These are phyloP conservation scores for Takifugu rubripes DNA, from an alignment of 2,797 vertebrate species.

Conservation along the genomic window DNA sequence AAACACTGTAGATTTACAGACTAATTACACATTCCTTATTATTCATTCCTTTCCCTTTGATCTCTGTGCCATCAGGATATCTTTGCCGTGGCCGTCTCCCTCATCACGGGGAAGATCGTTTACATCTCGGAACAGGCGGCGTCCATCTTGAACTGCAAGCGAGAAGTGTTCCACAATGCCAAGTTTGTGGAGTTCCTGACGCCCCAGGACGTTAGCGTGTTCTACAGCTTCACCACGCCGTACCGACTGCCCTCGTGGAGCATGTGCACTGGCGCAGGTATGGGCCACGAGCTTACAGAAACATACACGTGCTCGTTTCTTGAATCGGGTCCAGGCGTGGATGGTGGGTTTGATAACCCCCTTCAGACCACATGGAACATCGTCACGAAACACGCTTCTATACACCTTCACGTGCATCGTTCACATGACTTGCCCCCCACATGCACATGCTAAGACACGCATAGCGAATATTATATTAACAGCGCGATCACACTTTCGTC, in stretches of 20 bases:
- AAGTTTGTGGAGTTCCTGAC: conserved; percentile 95
- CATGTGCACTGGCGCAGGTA: conserved; percentile 86
- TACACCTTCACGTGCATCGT: conserved; percentile 10
- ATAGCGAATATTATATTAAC: conserved; percentile 45
- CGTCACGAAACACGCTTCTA: conserved; percentile 10
- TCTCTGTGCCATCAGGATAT: conserved; percentile 78
- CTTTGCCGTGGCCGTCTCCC: conserved; percentile 90
- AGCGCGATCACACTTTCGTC: conserved; percentile 18
- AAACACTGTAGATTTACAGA: neutral
- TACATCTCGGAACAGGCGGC: conserved; percentile 92
- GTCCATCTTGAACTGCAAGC: conserved; percentile 86
- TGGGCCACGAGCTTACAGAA: neutral
- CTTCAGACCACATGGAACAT: conserved; percentile 15
- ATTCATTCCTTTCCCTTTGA: neutral
- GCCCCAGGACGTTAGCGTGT: conserved; percentile 91
- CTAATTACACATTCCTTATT: neutral
- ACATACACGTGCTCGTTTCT: too few species aligned
- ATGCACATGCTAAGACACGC: conserved; percentile 31
- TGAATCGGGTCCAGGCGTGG: too few species aligned
- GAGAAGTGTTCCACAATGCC: conserved; percentile 81
- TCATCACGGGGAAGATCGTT: conserved; percentile 88
- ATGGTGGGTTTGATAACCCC: too few species aligned
- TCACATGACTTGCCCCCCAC: conserved; percentile 6
- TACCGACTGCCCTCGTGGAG: conserved; percentile 90
- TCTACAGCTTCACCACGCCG: conserved; percentile 91